Evolutionary conservation across 30 jellyfish, hydroid and myxozoan genomes (phyloP).

Genomic region (Cassiopea xamachana): DNA sequence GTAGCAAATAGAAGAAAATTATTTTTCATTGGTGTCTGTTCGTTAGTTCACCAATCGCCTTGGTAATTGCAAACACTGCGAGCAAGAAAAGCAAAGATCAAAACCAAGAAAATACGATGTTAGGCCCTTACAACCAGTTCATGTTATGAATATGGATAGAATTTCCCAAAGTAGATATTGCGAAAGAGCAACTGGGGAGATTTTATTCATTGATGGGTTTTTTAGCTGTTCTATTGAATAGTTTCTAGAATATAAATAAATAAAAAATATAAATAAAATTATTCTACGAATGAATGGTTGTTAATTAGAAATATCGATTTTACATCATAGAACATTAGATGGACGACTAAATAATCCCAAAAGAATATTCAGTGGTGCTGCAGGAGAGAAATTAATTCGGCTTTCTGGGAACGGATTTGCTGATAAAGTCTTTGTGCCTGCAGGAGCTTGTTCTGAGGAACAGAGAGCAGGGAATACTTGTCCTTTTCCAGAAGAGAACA

Average conservation of each 20-base stretch:
- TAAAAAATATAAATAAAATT: too few relatives aligned
- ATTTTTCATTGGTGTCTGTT: too few relatives aligned
- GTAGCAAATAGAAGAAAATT: too few relatives aligned
- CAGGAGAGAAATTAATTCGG: slow-evolving; percentile 54
- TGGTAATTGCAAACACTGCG: not conserved
- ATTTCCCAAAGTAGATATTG: too few relatives aligned
- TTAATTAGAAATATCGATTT: not conserved
- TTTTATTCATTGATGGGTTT: not conserved
- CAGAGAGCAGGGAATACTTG: slow-evolving; percentile 47
- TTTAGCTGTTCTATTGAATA: too few relatives aligned
- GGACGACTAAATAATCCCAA: slow-evolving; percentile 76
- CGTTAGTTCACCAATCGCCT: too few relatives aligned
- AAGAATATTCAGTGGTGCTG: slow-evolving; percentile 71
- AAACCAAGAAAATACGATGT: not conserved
- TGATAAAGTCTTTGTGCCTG: slow-evolving; percentile 72
- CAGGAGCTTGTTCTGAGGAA: slow-evolving; percentile 79
- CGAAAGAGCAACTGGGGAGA: too few relatives aligned
- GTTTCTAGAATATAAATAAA: not conserved
- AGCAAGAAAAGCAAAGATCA: not conserved
- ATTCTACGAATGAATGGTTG: not conserved
- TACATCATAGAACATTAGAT: slow-evolving; percentile 71
- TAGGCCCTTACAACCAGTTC: not conserved
- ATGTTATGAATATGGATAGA: not conserved
- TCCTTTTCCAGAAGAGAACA: slow-evolving; percentile 78
- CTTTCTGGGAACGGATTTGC: slow-evolving; percentile 71